phyloP scores from a whole-genome alignment of 2,888 invertebrate species.

The Nemotelus nigrinus region DNA sequence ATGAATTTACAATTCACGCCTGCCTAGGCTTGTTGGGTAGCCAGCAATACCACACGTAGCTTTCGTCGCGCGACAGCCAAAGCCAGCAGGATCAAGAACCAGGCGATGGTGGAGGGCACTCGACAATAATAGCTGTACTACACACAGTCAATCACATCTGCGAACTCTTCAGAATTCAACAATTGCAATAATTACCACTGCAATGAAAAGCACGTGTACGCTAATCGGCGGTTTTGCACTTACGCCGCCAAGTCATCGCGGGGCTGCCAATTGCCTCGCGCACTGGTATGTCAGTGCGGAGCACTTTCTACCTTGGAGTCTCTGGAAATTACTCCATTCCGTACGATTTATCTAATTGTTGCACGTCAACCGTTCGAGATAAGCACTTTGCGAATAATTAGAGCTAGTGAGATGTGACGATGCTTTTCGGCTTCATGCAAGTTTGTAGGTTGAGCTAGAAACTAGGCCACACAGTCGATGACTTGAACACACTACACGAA shows the following conservation, averaged over 20 bases:
- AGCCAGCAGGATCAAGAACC: not conserved
- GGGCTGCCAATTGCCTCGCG: conserved; percentile 47
- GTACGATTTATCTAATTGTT: conserved; percentile 17
- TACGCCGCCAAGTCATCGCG: conserved; percentile 5
- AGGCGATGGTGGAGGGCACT: not conserved
- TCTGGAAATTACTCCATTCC: not conserved
- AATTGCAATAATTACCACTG: conserved; percentile 40
- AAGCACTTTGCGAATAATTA: conserved; percentile 18
- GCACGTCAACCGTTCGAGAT: conserved; percentile 26
- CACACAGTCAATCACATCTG: conserved; percentile 31
- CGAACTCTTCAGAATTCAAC: conserved; percentile 21
- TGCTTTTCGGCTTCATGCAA: too few species aligned
- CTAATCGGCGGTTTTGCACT: conserved; percentile 34
- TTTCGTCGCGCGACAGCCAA: too few species aligned
- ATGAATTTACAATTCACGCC: conserved; percentile 38
- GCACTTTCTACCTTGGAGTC: conserved; percentile 17
- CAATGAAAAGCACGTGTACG: conserved; percentile 47
- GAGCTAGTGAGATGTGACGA: not conserved
- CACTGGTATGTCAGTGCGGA: conserved; percentile 25
- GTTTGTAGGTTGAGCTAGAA: too few species aligned
- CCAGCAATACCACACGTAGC: too few species aligned
- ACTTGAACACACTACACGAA: too few species aligned
- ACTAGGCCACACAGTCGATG: too few species aligned
- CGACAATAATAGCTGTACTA: not conserved
- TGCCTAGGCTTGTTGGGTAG: not conserved